phyloP scores from a whole-genome alignment of 2,888 invertebrate species.

The Melanophora roralis region DNA sequence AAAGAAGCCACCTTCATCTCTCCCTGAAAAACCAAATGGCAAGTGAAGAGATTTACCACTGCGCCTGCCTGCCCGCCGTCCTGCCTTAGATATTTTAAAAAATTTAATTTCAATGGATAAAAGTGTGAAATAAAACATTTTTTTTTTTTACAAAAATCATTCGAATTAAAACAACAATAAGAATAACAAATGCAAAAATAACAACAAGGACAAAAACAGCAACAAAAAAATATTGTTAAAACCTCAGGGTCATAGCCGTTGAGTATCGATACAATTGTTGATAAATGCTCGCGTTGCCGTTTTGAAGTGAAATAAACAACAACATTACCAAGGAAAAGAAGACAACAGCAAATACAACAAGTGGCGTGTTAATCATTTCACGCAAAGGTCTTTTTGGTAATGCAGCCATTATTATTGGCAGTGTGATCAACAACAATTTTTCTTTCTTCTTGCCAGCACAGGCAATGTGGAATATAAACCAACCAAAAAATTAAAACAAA shows the following conservation, averaged over 20 bases:
- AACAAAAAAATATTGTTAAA: slow-evolving; percentile 39
- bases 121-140: slow-evolving; percentile 48
- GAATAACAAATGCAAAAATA: neutral
- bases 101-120: slow-evolving; percentile 51
- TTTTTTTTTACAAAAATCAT: neutral
- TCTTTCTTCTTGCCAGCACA: slow-evolving; percentile 2
- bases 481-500: slow-evolving; percentile 29
- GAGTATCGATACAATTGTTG: slow-evolving; percentile 58
- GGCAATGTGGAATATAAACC: neutral
- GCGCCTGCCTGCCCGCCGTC: neutral
- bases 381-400: slow-evolving; percentile 47
- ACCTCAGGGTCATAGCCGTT: slow-evolving; percentile 54
- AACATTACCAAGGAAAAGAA: neutral
- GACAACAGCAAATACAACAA: slow-evolving; percentile 54
- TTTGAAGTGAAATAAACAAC: slow-evolving; percentile 16
- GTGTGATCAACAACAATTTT: slow-evolving; percentile 10
- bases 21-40: neutral
- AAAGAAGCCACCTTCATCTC: slow-evolving; percentile 19
- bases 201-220: slow-evolving; percentile 3
- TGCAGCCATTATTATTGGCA: slow-evolving; percentile 33
- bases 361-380: slow-evolving; percentile 65
- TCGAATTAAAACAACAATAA: slow-evolving; percentile 39
- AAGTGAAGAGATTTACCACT: neutral
- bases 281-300: slow-evolving; percentile 43
- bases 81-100: neutral